phyloP scores from a whole-genome alignment of 2,113 vertebrate species.

The Dendrocopos noguchii region DNA sequence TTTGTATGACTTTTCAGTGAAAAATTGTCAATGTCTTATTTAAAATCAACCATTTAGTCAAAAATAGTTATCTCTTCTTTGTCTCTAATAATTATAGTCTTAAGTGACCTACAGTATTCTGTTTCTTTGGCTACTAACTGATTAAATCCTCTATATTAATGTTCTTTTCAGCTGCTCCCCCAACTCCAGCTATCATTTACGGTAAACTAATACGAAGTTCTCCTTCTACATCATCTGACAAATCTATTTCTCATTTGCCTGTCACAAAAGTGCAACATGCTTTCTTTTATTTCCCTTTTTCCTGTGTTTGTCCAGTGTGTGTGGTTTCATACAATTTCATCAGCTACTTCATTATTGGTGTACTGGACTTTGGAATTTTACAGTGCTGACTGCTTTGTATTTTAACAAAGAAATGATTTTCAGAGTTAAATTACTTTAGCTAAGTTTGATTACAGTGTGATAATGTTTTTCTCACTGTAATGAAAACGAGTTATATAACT shows the following conservation, averaged over 20 bases:
- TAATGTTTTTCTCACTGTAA: neutral
- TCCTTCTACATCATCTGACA: slow-evolving; percentile 66
- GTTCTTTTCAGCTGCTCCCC: slow-evolving; percentile 90
- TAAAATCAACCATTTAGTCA: neutral
- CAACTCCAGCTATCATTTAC: slow-evolving; percentile 88
- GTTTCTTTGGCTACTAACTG: slow-evolving; percentile 76
- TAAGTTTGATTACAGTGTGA: neutral
- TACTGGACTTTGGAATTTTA: neutral
- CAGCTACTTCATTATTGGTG: slow-evolving; percentile 26
- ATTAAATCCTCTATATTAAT: slow-evolving; percentile 85
- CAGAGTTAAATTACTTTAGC: neutral
- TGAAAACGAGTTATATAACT: neutral
- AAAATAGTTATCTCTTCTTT: slow-evolving; percentile 26
- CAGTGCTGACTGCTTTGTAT: neutral
- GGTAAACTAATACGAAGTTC: slow-evolving; percentile 87
- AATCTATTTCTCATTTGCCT: slow-evolving; percentile 49
- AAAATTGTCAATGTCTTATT: neutral
- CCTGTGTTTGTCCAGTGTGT: neutral
- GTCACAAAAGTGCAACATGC: slow-evolving; percentile 3
- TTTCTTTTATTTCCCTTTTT: neutral
- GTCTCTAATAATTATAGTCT: slow-evolving; percentile 21
- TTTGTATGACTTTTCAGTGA: neutral
- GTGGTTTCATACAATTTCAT: slow-evolving; percentile 36
- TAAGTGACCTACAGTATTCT: slow-evolving; percentile 56
- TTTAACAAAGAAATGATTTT: slow-evolving; percentile 1